Base-by-base conservation (phyloP, 2,888 invertebrate species). In the Amphipoea lucens region DNA sequence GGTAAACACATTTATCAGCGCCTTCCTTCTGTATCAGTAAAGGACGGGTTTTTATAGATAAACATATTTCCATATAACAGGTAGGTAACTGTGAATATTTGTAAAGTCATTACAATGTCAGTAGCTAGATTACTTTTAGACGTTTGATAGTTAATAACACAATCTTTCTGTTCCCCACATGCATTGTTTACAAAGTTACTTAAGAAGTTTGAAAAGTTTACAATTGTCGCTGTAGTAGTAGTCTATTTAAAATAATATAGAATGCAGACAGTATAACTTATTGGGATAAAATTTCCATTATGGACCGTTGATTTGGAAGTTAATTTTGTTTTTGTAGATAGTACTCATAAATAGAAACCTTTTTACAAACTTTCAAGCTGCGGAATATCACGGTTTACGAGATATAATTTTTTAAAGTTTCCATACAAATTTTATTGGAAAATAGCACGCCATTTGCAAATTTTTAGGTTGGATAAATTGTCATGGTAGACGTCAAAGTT, bases 1-100 rank as follows among this genome's bases (percentile, higher is more conserved):
- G 57, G 48, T 82, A 71, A 80, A 77, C 76, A 77, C 17, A 76
- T 67, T 77, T 79, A 80, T 81, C 78, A 76, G 60, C 65, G 45
- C 66, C 70, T 68, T 78, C 54, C 40, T 17, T 36, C 11, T 63
- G 45, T 76, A 86, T 78, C 72, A 72, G 74, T 83, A 79, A 76
- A 42, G 54, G 81, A 82, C 82, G 65, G 74, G 84, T 79, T 88
- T 79, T 81, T 54, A 78, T 78, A 81, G 74, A 83, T 86, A 86
- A 74, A 82, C 45, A 74, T 51, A 65, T 70, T 79, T 62, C 76
- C 65, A 69, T 63, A 51, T 51, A 74, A 51, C 79, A 76, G 48
- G 11, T 45, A 45, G 40, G 67, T 78, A 62, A 71, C 12, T 78
- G 76, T 79, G 71, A 83, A 74, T 73, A 65, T 83, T 76, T 79